Conservation (phyloP, 2,113 vertebrate genomes). For the Bufo gargarizans region DNA sequence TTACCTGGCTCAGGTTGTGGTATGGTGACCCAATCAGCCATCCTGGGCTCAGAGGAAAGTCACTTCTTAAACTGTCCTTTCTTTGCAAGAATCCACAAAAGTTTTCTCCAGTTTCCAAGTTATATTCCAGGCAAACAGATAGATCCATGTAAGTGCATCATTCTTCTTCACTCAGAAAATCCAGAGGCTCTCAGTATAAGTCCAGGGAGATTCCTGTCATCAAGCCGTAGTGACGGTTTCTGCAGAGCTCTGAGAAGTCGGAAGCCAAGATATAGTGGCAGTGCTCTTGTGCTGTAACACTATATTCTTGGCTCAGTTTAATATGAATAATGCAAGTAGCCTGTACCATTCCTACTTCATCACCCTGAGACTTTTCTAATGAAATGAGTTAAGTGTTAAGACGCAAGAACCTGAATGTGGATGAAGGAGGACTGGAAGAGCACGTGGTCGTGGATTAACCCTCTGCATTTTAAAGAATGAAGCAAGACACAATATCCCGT, state of each 20-base stretch:
- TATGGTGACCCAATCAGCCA: neutral
- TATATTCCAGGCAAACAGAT: neutral
- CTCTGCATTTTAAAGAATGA: neutral
- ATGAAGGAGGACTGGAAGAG: neutral
- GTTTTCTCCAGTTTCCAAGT: neutral
- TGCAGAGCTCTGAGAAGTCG: constrained; percentile 39
- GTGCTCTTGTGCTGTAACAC: constrained; percentile 79
- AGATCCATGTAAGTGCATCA: neutral
- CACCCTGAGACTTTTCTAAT: constrained; percentile 76
- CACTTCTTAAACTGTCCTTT: neutral
- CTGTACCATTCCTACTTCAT: constrained; percentile 80
- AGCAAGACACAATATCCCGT: neutral
- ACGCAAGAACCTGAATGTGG: neutral
- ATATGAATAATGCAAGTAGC: constrained; percentile 88
- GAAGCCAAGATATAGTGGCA: constrained; percentile 70
- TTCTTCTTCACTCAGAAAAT: neutral
- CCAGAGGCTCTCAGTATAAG: neutral
- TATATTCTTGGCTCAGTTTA: constrained; percentile 75
- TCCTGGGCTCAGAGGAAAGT: neutral
- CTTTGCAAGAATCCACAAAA: constrained; percentile 1
- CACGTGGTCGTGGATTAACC: neutral
- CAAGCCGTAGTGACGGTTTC: constrained; percentile 54
- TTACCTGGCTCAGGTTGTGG: constrained; percentile 35
- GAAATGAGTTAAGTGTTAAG: constrained; percentile 65
- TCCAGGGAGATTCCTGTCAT: constrained; percentile 36